Base-by-base conservation (phyloP, 1,140 invertebrate genomes). In the Heliconius hewitsoni region DNA sequence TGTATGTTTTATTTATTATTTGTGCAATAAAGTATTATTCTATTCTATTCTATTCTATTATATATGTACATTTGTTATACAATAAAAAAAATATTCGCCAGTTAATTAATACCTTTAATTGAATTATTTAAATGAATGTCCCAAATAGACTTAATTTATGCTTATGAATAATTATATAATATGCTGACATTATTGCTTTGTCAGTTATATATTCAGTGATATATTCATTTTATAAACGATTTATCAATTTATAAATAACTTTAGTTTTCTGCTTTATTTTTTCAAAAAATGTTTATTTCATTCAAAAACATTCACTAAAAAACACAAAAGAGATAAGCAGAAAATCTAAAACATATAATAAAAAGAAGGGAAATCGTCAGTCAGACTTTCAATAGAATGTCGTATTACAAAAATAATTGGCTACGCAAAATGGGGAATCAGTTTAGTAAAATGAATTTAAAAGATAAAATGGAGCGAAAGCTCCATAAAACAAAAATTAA, bases 351-450 rank as follows among this genome's bases (percentile, higher is more conserved):
- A 42, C 71, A n/a, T 19, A 60, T 34, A 60, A 52, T 37, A 73
- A 74, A 19, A 60, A 73, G 13, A 71, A 60, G 39, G 37, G 52
- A 50, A 57, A 73, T 55, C 77, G 73, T 27, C 16, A 70, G 30
- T 34, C 30, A 3, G 46, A n/a, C 66, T 39, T 37, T 50, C 27
- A 70, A n/a, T 4, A 34, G 50, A n/a, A 57, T 76, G 19, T 73
- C 74, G 39, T 73, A 80, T 23, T 76, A 73, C 42, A 80, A 30
- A 66, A 73, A 80, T 76, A 71, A 81, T 74, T 84, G 82, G 82
- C 78, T n/a, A n/a, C n/a, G n/a, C n/a, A n/a, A n/a, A n/a, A n/a
- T n/a, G n/a, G 83, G 79, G 2, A 50, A 81, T 55, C 72, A 81
- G 72, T 79, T 86, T 77, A 80, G 76, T 60, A 60, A 60, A 60